Base-by-base conservation (phyloP, 1,140 invertebrate genomes). In the Leptopilina clavipes region DNA sequence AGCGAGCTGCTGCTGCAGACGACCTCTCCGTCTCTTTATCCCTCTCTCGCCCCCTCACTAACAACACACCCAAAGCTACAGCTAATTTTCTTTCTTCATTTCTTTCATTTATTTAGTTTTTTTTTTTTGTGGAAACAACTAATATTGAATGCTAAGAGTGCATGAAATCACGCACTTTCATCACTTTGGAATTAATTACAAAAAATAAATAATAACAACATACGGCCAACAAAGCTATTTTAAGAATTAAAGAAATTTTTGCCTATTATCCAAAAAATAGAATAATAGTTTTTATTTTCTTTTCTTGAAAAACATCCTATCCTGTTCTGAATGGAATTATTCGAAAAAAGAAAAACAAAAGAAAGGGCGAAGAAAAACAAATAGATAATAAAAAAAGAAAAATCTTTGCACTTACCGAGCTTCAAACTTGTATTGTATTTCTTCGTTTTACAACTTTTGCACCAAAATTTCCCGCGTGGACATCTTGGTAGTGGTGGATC, bases 381-480 rank as follows among this genome's bases (percentile, higher is more conserved):
- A 18, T 22, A 19, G 17, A 19, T 19, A 12, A 25, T 3, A 59
- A 22, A 14, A 40, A 40, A 40, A 40, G 5, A 8, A 40, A 40
- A 40, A 40, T 40, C 8, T 40, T 40, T 31, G 1, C 5, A 73
- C 79, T 86, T 86, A 90, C 88, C 89, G 72, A 77, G 77, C 81
- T 81, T 89, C 43, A 65, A n/a, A 22, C 11, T 31, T 14, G 25
- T 70, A 75, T 84, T 87, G 81, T 82, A 88, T 76, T 82, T 90
- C 73, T 85, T 84, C 70, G 84, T 85, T 77, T 87, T 86, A 85
- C 94, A 95, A 22, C 89, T 86, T 18, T 88, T 85, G 85, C 93
- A 94, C 11, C 86, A 87, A 93, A 94, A 95, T 37, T 89, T 89
- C 37, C 92, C 92, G 75, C 93, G 88, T 0, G 93, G 94, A 7